phyloP scores from a whole-genome alignment of 1,140 invertebrate species.

The Ostrea edulis region DNA sequence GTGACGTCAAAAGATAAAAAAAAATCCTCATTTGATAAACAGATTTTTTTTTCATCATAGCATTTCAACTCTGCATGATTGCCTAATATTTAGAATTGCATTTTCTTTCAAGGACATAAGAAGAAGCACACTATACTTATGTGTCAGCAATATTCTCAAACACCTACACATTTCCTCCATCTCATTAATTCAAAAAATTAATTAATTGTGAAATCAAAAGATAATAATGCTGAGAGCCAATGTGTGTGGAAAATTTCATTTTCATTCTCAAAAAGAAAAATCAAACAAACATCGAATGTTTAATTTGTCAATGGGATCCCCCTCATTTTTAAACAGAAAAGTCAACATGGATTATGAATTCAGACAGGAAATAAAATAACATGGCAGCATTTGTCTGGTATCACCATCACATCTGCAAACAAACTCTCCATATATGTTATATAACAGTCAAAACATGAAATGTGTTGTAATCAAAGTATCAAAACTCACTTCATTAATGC shows the following conservation, averaged over 20 bases:
- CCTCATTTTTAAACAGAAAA: background rate
- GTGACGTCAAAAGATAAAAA: conserved; percentile 15
- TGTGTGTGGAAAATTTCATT: background rate
- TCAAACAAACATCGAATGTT: background rate
- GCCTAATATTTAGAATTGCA: background rate
- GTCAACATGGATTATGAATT: background rate
- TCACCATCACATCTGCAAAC: background rate
- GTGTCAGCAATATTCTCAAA: background rate
- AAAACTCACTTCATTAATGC: background rate
- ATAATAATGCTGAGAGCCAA: background rate
- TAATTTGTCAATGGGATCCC: background rate
- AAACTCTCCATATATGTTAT: conserved; percentile 5
- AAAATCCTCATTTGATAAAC: conserved; percentile 5
- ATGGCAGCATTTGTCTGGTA: background rate
- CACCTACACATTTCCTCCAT: conserved; percentile 1
- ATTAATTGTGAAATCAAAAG: background rate
- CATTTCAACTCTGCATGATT: background rate
- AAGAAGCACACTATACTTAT: background rate
- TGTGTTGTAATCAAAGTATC: background rate
- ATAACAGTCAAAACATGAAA: conserved; percentile 35
- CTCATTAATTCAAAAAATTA: conserved; percentile 5
- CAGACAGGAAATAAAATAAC: background rate
- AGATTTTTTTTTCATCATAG: background rate
- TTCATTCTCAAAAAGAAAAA: background rate
- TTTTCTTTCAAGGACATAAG: background rate